Percentiles rank a stretch among this genome's conserved stretches.
Conservation (phyloP, 1,140 invertebrate species). For the Listronotus oregonensis region DNA sequence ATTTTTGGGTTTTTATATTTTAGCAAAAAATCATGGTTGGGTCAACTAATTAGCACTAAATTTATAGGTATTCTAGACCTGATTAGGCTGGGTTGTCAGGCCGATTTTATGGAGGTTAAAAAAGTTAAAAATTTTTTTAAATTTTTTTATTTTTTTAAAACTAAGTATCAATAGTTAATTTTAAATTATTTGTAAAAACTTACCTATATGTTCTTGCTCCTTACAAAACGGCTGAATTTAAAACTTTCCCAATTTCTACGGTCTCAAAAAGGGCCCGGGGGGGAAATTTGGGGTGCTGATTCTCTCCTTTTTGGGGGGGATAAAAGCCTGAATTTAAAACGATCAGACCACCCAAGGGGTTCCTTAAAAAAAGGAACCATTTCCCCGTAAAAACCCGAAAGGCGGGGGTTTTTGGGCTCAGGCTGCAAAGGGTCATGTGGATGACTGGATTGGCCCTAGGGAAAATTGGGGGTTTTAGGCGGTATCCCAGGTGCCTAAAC, state of each 20-base stretch:
- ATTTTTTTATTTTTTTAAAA: no score
- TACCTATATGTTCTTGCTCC: constrained; percentile 80
- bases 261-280: constrained; percentile 85
- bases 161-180: no score
- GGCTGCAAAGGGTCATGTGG: constrained; percentile 51
- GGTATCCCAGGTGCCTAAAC: constrained; percentile 45
- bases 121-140: no score
- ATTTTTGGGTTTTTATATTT: no score
- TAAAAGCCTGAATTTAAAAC: constrained; percentile 88
- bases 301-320: constrained; percentile 63
- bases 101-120: no score
- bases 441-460: constrained; percentile 52
- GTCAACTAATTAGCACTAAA: no score
- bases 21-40: no score
- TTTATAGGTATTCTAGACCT: no score
- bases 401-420: constrained; percentile 58
- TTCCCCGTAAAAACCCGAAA: constrained; percentile 64
- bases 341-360: constrained; percentile 74
- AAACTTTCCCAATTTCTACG: constrained; percentile 79
- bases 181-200: no score
- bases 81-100: no score
- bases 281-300: constrained; percentile 72
- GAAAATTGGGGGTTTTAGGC: constrained; percentile 53
- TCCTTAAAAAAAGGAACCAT: constrained; percentile 61
- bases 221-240: constrained; percentile 82